Evolutionary conservation across 2,888 invertebrate species (phyloP), one percentile per base, ranked within the genome.

Genomic region (Syritta pipiens): DNA sequence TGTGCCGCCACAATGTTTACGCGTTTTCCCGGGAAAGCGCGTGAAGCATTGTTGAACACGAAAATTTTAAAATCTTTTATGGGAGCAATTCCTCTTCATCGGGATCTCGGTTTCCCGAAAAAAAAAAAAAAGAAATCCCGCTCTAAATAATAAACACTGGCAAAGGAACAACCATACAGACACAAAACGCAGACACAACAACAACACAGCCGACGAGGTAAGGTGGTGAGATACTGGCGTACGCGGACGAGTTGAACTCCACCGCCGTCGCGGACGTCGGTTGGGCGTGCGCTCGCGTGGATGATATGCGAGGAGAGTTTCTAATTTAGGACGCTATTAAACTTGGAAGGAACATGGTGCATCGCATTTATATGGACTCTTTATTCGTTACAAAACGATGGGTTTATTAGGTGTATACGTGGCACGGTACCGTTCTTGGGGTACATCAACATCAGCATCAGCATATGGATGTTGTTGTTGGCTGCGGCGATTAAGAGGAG

Each of bases 401-500:
- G 74, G 74, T 79, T 79, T 79, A 79, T 79, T 55, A 63, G 67
- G 74, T 79, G 79, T 51, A 65, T 51, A 40, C 53, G 62, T n/a
- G 69, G 62, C 40, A 42, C 59, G 28, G 62, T 55, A 67, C 46
- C 22, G 55, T 59, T 68, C 37, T 20, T 40, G 9, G 22, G 10
- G 44, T 7, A 37, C 17, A 9, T 17, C 1, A 6, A 37, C 4
- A 37, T 37, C 14, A 7, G 17, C 5, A 14, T 20, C 51, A n/a
- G 65, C 51, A 51, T 30, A 51, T 57, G 32, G 57, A 20, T 57
- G 63, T 49, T 68, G 68, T 81, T 69, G 59, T 62, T 32, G 37
- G n/a, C 10, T 35, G 75, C 65, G 82, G 77, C 74, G 82, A 84
- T 84, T 84, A 84, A 84, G 84, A 71, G 83, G 84, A 82, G 83